Evolutionary conservation across 1,140 invertebrate genomes (phyloP), one percentile per base, ranked within the genome.

Genomic region (Zaprionus taronus): DNA sequence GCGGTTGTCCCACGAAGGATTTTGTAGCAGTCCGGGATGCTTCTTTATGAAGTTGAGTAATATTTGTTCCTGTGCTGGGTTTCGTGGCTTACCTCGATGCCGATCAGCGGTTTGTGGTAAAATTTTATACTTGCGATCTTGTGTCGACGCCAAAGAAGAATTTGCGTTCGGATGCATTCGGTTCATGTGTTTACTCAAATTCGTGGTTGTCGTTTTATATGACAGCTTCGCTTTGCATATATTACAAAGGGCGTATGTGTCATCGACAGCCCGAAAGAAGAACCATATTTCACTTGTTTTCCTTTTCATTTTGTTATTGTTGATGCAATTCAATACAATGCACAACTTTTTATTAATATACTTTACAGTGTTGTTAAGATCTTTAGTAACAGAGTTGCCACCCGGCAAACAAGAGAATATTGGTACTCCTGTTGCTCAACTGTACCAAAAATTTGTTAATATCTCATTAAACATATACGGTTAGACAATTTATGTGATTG

Each of bases 201-300:
- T 89, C 4, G 84, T 89, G 26, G 84, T 89, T 15, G 84, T 89
- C 9, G 84, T 89, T 64, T 89, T 89, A 49, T 81, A 89, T 5
- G 85, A 90, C 1, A 89, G 66, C 63, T 89, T 89, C 1, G 84
- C 84, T 22, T 89, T 81, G 79, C 84, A 89, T 24, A 89, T 89
- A 53, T 89, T 89, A 57, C 84, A 89, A 5, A 89, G 26, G 2
- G 84, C 84, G 60, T 57, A 89, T 11, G 85, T 89, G 53, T 89
- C 84, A 14, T 89, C 84, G 12, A 89, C 72, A 2, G 84, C 85
- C 7, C 81, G 63, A 56, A 89, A 89, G 36, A 89, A 90, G 47
- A 63, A 81, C 84, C 84, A 89, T 34, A 89, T 90, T 68, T 89
- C 85, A 38, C 84, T 89, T 12, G 84, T 89, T 47, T 77, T 90